A percentile compares a stretch with the other conserved stretches of the same genome.
Evolutionary conservation across 2,113 vertebrate species (phyloP).

Genomic region (Miniopterus natalensis): DNA sequence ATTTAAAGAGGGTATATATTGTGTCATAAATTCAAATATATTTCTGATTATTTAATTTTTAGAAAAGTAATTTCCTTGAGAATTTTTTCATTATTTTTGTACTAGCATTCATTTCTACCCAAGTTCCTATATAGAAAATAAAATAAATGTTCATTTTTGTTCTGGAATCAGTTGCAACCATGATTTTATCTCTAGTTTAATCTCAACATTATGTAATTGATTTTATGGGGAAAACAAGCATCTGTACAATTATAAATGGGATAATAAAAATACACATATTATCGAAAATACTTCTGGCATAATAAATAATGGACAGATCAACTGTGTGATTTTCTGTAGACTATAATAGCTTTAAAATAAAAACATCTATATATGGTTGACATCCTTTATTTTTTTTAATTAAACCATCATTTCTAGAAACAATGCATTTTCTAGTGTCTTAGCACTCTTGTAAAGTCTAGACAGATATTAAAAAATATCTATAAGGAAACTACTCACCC

Average conservation of each 20-base stretch:
- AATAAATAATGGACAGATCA: background rate
- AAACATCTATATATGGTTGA: background rate
- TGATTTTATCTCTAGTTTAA: background rate
- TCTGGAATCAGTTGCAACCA: background rate
- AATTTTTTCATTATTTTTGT: background rate
- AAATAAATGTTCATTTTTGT: background rate
- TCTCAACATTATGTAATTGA: background rate
- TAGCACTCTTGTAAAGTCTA: background rate
- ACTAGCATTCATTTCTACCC: background rate
- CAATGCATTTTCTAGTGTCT: background rate
- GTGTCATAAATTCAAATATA: constrained; percentile 29
- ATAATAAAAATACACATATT: background rate
- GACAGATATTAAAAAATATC: background rate
- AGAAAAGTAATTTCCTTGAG: background rate
- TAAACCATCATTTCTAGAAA: background rate
- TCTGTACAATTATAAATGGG: background rate
- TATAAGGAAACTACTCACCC: background rate
- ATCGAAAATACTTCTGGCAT: background rate
- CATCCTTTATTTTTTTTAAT: background rate
- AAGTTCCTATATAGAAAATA: background rate
- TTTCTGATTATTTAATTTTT: background rate
- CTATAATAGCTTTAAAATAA: background rate
- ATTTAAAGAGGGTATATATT: background rate
- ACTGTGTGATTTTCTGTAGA: background rate
- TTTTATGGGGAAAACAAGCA: background rate